phyloP scores from a whole-genome alignment of 37 sponge, comb jelly and placozoan genomes.

The Halichondria panicea region DNA sequence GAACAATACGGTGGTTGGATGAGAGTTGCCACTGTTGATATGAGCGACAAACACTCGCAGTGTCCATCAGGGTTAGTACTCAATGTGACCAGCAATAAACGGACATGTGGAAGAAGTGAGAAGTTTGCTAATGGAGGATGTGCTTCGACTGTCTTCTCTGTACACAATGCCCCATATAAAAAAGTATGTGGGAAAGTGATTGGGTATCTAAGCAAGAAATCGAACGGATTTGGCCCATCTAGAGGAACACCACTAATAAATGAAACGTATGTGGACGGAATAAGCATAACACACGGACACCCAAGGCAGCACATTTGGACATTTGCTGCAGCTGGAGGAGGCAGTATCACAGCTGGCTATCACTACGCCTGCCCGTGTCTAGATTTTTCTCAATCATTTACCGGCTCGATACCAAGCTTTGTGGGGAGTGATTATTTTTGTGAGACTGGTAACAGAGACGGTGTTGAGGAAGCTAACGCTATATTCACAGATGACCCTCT shows the following conservation, averaged over 20 bases:
- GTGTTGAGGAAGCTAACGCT: neutral
- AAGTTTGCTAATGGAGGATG: too few species aligned
- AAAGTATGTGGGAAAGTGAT: too few species aligned
- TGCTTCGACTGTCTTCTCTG: too few species aligned
- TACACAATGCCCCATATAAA: too few species aligned
- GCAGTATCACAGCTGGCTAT: neutral
- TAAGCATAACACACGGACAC: too few species aligned
- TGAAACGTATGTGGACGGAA: too few species aligned
- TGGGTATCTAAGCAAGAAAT: too few species aligned
- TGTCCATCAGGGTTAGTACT: neutral
- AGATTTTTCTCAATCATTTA: neutral
- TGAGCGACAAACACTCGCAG: neutral
- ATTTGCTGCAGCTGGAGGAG: neutral
- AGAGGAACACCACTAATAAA: too few species aligned
- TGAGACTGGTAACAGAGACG: slow-evolving; percentile 1
- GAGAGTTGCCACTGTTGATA: slow-evolving; percentile 5
- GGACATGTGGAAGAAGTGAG: too few species aligned
- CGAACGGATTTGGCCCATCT: too few species aligned
- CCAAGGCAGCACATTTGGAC: too few species aligned
- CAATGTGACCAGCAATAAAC: neutral
- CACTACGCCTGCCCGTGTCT: neutral
- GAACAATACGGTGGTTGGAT: slow-evolving; percentile 6
- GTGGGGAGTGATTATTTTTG: slow-evolving; percentile 6
- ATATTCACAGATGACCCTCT: too few species aligned
- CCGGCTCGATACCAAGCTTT: neutral